Conservation (phyloP, 2,888 invertebrate species). For the Hemistola chrysoprasaria region DNA sequence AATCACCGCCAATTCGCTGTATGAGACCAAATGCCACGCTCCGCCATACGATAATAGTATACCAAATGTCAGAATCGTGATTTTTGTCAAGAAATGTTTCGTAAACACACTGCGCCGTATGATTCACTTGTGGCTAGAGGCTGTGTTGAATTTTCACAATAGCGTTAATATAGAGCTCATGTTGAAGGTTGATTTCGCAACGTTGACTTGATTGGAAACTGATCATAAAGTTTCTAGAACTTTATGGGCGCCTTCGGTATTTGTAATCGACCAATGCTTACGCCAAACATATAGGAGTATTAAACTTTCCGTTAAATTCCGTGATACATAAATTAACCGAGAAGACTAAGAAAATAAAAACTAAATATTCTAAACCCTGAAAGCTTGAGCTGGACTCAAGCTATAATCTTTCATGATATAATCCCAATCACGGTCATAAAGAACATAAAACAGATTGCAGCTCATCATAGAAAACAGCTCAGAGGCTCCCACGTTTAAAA, state of each 20-base stretch:
- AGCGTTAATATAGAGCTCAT: slow-evolving; percentile 15
- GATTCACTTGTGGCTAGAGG: slow-evolving; percentile 20
- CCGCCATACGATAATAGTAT: slow-evolving; percentile 63
- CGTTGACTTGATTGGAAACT: slow-evolving; percentile 1
- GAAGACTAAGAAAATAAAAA: too few relatives aligned
- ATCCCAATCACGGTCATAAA: too few relatives aligned
- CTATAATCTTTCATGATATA: too few relatives aligned
- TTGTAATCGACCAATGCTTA: too few relatives aligned
- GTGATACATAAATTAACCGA: too few relatives aligned
- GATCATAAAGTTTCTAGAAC: neutral
- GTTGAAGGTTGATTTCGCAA: slow-evolving; percentile 15
- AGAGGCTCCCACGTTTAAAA: slow-evolving; percentile 26
- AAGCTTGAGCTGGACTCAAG: too few relatives aligned
- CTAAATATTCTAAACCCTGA: too few relatives aligned
- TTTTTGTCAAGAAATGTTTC: slow-evolving; percentile 73
- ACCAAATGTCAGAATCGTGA: slow-evolving; percentile 79
- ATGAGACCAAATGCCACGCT: slow-evolving; percentile 69
- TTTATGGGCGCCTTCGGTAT: too few relatives aligned
- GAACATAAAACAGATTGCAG: neutral
- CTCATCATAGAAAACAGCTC: slow-evolving; percentile 9
- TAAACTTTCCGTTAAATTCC: too few relatives aligned
- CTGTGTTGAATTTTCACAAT: slow-evolving; percentile 23
- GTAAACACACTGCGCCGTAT: slow-evolving; percentile 50
- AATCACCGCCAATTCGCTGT: slow-evolving; percentile 49
- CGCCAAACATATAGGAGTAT: too few relatives aligned